Conservation (phyloP, 2,113 vertebrate species). For the Mobula hypostoma region DNA sequence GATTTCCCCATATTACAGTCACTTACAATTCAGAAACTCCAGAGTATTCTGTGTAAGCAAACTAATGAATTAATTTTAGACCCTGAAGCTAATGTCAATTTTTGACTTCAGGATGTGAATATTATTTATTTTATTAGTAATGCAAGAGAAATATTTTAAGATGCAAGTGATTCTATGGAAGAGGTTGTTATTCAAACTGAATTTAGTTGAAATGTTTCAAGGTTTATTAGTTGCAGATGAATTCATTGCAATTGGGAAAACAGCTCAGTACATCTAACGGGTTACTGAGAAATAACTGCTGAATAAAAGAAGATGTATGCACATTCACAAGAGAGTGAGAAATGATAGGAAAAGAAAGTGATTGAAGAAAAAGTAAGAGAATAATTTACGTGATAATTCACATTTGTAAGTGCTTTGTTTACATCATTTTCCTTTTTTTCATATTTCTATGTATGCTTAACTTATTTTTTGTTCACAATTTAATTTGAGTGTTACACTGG, state of each 20-base stretch:
- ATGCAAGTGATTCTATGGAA: neutral
- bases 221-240: conserved; percentile 33
- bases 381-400: neutral
- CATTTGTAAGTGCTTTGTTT: neutral
- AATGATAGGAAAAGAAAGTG: neutral
- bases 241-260: conserved; percentile 1
- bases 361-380: neutral
- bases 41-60: neutral
- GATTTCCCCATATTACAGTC: neutral
- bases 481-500: neutral
- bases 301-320: neutral
- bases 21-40: neutral
- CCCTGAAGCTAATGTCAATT: neutral
- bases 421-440: neutral
- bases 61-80: conserved; percentile 4
- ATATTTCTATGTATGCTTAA: neutral
- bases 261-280: neutral
- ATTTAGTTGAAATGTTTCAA: neutral
- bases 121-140: neutral
- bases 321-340: neutral
- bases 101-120: neutral
- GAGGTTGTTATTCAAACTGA: neutral
- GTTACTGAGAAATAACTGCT: neutral
- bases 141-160: neutral
- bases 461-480: neutral